Percentiles rank a stretch among this genome's conserved stretches.
Conservation (phyloP, 2,113 vertebrate species). For the Lepisosteus oculatus region DNA sequence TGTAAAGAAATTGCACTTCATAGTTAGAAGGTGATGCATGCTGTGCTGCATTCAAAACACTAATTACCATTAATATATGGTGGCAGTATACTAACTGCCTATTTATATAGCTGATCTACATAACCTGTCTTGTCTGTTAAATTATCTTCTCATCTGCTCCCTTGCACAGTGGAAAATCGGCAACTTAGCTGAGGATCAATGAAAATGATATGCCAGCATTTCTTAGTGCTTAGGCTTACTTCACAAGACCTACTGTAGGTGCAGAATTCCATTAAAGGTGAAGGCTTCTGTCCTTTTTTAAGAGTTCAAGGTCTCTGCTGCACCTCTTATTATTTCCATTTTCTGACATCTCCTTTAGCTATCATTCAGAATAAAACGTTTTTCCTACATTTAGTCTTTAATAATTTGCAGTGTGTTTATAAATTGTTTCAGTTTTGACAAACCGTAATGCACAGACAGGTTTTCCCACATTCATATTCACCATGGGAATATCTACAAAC, state of each 20-base stretch:
- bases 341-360: background rate
- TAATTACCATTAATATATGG: background rate
- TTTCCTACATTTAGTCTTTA: no score
- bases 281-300: background rate
- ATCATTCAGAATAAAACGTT: background rate
- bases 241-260: background rate
- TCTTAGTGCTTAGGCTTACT: background rate
- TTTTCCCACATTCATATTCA: no score
- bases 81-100: background rate
- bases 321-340: background rate
- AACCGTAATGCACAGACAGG: no score
- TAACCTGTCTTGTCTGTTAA: background rate
- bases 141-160: background rate
- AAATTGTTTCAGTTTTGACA: no score
- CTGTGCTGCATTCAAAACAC: background rate
- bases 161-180: background rate
- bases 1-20: background rate
- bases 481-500: no score
- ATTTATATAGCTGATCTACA: background rate
- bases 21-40: background rate
- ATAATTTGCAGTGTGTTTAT: no score
- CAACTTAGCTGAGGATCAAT: background rate
- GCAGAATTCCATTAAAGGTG: background rate
- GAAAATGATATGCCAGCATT: background rate
- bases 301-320: background rate